Evolutionary conservation across 1,140 invertebrate species (phyloP).

Genomic region (Brachionus plicatilis): DNA sequence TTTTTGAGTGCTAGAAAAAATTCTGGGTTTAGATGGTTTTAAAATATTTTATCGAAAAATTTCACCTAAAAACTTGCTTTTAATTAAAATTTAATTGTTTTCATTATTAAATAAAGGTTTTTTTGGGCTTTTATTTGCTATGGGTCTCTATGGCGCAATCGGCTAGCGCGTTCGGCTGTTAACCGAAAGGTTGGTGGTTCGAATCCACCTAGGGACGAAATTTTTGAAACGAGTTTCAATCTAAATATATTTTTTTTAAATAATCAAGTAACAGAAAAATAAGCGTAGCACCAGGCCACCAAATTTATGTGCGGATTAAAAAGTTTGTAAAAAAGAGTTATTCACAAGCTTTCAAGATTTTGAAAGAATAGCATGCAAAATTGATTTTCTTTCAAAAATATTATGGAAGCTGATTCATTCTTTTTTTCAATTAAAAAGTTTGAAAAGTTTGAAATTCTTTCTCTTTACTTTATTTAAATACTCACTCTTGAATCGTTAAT

Average conservation of each 20-base stretch:
- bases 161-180: background rate
- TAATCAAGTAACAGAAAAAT: too few species aligned
- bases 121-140: background rate
- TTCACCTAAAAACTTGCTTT: too few species aligned
- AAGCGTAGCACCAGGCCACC: too few species aligned
- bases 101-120: too few species aligned
- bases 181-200: background rate
- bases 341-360: background rate
- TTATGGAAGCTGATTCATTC: background rate
- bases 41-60: too few species aligned
- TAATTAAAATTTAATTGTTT: too few species aligned
- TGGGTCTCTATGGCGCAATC: background rate
- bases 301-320: too few species aligned
- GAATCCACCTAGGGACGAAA: background rate
- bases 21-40: too few species aligned
- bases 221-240: background rate
- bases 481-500: background rate
- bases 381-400: background rate
- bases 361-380: background rate
- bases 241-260: too few species aligned
- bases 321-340: background rate
- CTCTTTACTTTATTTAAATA: background rate
- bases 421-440: background rate
- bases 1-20: background rate
- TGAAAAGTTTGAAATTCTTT: background rate